Conservation (phyloP, 2,113 vertebrate species). For the Pseudois nayaur region DNA sequence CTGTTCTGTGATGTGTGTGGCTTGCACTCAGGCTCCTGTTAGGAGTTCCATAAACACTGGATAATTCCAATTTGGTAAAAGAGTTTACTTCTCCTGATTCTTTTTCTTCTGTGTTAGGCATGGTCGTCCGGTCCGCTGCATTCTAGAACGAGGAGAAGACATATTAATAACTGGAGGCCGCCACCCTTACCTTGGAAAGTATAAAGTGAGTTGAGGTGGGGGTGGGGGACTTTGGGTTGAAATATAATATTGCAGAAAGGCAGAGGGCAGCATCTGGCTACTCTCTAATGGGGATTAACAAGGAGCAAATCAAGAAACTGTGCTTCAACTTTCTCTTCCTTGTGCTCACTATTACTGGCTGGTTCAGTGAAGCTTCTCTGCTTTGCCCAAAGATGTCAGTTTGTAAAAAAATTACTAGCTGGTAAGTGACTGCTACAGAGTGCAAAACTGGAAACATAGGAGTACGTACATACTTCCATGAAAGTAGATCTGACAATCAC, state of each 20-base stretch:
- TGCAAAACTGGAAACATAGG: not conserved
- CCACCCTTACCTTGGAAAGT: slow-evolving; percentile 85
- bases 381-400: not conserved
- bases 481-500: not conserved
- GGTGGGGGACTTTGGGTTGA: not conserved
- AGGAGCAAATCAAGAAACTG: not conserved
- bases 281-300: not conserved
- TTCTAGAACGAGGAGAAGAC: slow-evolving; percentile 86
- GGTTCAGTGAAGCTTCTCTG: not conserved
- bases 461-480: too few relatives aligned
- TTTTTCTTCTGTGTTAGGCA: slow-evolving; percentile 76
- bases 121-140: slow-evolving; percentile 78
- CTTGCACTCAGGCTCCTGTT: not conserved
- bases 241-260: not conserved
- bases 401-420: not conserved
- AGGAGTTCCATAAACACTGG: not conserved
- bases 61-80: not conserved
- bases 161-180: slow-evolving; percentile 85
- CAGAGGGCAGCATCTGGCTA: not conserved
- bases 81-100: not conserved
- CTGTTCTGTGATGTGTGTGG: not conserved
- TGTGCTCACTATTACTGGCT: not conserved
- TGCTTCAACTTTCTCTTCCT: not conserved
- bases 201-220: slow-evolving; percentile 78
- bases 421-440: not conserved